Evolutionary conservation across 2,113 vertebrate genomes (phyloP).

Genomic region (Rallus limicola): DNA sequence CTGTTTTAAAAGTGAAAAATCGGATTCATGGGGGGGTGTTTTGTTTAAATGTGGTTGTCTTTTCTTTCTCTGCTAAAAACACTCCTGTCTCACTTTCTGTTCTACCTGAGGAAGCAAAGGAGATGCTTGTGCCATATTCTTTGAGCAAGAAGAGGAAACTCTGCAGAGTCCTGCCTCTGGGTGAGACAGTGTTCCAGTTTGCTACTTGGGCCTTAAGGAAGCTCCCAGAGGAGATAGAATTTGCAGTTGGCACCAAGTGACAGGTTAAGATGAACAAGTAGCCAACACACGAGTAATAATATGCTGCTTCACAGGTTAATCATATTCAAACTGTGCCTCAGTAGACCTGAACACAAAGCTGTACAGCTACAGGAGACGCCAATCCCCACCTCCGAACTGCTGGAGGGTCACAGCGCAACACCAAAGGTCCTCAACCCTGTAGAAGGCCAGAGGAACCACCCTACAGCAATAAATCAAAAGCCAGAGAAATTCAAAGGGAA

Average conservation of each 20-base stretch:
- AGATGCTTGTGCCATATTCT: no score
- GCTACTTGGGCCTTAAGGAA: not conserved
- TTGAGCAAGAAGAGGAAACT: not conserved
- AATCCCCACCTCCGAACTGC: not conserved
- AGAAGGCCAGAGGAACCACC: not conserved
- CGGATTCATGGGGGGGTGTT: accelerated
- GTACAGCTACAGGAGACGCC: not conserved
- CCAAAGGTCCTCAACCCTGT: not conserved
- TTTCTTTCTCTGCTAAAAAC: not conserved
- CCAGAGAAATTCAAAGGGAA: not conserved
- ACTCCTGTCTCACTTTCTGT: not conserved
- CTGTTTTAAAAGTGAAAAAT: not conserved
- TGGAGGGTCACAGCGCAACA: not conserved
- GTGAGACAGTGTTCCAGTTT: not conserved
- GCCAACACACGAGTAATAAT: not conserved
- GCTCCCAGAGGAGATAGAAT: not conserved
- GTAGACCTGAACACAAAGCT: accelerated
- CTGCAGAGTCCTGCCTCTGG: not conserved
- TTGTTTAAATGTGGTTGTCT: accelerated
- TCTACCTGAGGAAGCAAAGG: not conserved
- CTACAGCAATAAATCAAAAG: not conserved
- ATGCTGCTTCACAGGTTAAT: not conserved
- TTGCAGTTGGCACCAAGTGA: not conserved
- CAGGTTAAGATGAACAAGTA: not conserved
- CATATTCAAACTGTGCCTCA: accelerated